Base-by-base conservation (phyloP, 2,888 invertebrate species). In the Polia nebulosa region DNA sequence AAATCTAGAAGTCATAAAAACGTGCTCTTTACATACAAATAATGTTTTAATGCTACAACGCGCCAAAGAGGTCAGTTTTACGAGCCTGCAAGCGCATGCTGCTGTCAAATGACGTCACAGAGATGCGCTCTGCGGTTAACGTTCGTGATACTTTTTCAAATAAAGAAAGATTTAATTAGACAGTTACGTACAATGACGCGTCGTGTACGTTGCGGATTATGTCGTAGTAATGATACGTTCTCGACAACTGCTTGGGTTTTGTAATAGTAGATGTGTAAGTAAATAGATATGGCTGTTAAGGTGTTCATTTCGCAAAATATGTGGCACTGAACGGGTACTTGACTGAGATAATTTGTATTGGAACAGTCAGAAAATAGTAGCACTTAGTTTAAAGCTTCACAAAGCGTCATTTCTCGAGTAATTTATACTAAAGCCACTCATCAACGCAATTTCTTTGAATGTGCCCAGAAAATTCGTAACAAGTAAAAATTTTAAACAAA, bases 131-230 rank as follows among this genome's bases (percentile, higher is more conserved):
- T 60, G 58, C 63, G 49, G 52, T 69, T 72, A 57, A 29, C 22
- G 39, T 34, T 60, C 73, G 79, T 81, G 76, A 79, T 71, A 66
- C 65, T 80, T 76, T 76, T 70, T 78, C 45, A 36, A 79, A 71
- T 72, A 70, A 44, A 49, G 44, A 53, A 60, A 78, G 76, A 76
- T 80, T 75, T 72, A 61, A 83, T 78, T 76, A 65, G 63, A 60
- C 68, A 55, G 77, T 82, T 81, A 75, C 77, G 65, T 75, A 73
- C 49, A 25, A 53, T 72, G 52, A 65, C 58, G 80, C 64, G 36
- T 53, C 63, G 51, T 71, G 63, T 61, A 34, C 41, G 17, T n/a
- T 64, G 39, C 53, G 41, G 51, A 69, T 79, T 59, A 72, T 78
- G 64, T 78, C 67, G 45, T 41, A 44, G 53, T 63, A 70, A 71